A percentile compares a stretch with the other conserved stretches of the same genome.
These are phyloP conservation scores for Sinocyclocheilus anophthalmus DNA, from an alignment of 2,113 vertebrate genomes.

Conservation along the genomic window DNA sequence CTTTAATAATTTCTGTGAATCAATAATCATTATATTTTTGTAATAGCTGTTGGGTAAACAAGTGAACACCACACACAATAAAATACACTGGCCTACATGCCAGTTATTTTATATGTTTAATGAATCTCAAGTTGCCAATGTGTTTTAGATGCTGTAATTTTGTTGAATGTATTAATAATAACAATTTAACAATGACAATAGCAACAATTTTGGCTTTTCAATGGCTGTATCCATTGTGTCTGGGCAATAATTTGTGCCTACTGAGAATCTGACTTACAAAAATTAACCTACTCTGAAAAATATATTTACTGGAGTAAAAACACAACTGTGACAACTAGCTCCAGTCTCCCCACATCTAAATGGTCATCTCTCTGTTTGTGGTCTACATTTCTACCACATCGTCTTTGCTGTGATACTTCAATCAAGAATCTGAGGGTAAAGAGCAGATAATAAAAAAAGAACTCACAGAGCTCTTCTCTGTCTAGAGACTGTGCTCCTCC, in stretches of 20 bases:
- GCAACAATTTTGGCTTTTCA: not conserved
- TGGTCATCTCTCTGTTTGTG: not conserved
- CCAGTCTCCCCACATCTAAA: not conserved
- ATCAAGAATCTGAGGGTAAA: not conserved
- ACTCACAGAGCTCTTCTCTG: constrained; percentile 95
- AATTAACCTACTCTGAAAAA: not conserved
- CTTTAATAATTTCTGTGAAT: no score
- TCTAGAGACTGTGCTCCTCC: constrained; percentile 96
- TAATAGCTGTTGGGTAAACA: not conserved
- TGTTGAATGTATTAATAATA: not conserved
- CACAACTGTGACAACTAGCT: not conserved
- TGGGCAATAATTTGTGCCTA: not conserved
- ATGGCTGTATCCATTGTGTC: not conserved
- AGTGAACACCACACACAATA: not conserved
- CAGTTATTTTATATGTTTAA: not conserved
- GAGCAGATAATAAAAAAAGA: not conserved
- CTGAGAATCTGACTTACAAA: not conserved
- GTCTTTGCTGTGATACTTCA: not conserved
- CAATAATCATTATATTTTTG: no score
- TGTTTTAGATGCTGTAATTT: not conserved
- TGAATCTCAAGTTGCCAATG: not conserved
- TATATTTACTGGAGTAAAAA: not conserved
- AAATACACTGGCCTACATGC: not conserved
- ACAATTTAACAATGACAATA: not conserved
- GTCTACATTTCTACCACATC: not conserved